These are phyloP conservation scores for Spialia ferax DNA, from an alignment of 2,888 invertebrate species.

Conservation along the genomic window DNA sequence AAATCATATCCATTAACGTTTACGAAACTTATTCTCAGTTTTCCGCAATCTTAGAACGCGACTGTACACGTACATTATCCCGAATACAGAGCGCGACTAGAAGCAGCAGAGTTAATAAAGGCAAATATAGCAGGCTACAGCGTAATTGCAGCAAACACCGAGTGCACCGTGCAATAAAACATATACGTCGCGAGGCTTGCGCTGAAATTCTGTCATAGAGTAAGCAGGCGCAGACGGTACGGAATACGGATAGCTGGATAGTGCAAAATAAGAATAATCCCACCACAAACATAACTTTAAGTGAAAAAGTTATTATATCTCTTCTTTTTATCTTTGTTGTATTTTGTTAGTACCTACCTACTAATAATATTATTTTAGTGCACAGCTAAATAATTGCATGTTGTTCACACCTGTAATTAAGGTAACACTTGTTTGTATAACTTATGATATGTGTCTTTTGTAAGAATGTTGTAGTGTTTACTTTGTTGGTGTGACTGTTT, in stretches of 20 bases:
- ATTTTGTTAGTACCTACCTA: too few relatives aligned
- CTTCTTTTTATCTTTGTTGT: too few relatives aligned
- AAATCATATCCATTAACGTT: neutral
- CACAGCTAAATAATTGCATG: too few relatives aligned
- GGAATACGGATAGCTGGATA: neutral
- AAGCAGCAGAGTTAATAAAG: conserved; percentile 48
- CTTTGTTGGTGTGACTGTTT: too few relatives aligned
- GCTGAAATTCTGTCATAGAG: conserved; percentile 26
- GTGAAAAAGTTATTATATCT: too few relatives aligned
- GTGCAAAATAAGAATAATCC: too few relatives aligned
- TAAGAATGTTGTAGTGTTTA: too few relatives aligned
- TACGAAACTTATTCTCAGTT: neutral
- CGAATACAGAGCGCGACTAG: conserved; percentile 1
- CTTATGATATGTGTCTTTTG: too few relatives aligned
- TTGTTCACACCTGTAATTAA: too few relatives aligned
- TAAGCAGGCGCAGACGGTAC: neutral
- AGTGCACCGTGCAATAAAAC: conserved; percentile 51
- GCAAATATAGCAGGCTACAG: conserved; percentile 49
- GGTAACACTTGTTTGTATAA: too few relatives aligned
- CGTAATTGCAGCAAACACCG: conserved; percentile 54
- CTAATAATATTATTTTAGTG: too few relatives aligned
- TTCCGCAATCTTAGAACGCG: neutral
- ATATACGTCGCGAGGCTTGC: conserved; percentile 41
- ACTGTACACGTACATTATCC: neutral
- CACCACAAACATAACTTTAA: too few relatives aligned